A percentile compares a stretch with the other conserved stretches of the same genome.
Conservation (phyloP, 2,888 invertebrate species). For the Pseudanteris insignis region DNA sequence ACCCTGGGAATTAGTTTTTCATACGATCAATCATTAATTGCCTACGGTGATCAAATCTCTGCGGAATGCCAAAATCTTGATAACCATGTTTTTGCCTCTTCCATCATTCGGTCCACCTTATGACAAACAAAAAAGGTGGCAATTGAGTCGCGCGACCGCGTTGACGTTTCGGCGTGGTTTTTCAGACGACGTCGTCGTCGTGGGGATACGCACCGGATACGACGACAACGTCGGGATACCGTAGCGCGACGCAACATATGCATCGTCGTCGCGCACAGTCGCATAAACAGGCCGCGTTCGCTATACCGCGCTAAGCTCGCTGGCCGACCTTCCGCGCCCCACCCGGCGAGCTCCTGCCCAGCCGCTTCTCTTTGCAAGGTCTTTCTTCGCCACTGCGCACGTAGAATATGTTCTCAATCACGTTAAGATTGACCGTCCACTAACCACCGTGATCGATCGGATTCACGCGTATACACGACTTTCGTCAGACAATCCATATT, state of each 20-base stretch:
- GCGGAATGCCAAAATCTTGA: too few relatives aligned
- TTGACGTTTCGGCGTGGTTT: too few relatives aligned
- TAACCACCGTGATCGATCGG: slow-evolving; percentile 15
- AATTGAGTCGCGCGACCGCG: neutral
- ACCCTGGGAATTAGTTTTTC: too few relatives aligned
- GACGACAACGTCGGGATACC: slow-evolving; percentile 3
- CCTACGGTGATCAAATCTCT: too few relatives aligned
- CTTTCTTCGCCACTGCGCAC: slow-evolving; percentile 35
- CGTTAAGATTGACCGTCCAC: slow-evolving; percentile 38
- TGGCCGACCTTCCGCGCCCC: slow-evolving; percentile 19
- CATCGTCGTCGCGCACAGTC: slow-evolving; percentile 34
- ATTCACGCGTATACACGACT: slow-evolving; percentile 21
- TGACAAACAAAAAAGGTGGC: neutral
- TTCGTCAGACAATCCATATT: neutral
- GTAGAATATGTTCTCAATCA: slow-evolving; percentile 37
- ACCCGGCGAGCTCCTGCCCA: slow-evolving; percentile 23
- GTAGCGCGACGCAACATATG: slow-evolving; percentile 32
- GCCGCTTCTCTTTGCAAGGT: slow-evolving; percentile 34
- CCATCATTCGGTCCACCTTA: too few relatives aligned
- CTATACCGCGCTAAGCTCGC: slow-evolving; percentile 25
- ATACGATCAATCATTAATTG: too few relatives aligned
- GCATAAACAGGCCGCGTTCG: slow-evolving; percentile 34
- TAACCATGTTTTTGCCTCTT: too few relatives aligned
- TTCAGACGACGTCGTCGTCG: too few relatives aligned
- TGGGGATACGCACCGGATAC: neutral